Percentiles rank a stretch among this genome's conserved stretches.
Evolutionary conservation across 2,888 invertebrate species (phyloP).

Genomic region (Oeneis ivallda): DNA sequence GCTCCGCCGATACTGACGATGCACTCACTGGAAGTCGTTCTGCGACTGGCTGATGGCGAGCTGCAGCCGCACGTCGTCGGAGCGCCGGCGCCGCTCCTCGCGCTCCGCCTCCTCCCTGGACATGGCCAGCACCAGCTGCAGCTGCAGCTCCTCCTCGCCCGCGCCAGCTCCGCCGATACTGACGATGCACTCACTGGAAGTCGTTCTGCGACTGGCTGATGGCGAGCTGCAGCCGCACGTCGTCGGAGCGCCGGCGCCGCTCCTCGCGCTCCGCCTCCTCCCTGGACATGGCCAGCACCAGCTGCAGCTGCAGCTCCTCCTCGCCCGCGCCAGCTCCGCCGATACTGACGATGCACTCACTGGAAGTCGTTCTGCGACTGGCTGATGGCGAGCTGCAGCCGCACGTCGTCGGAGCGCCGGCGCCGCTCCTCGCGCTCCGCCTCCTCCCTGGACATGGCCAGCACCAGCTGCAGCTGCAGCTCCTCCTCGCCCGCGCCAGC

Average conservation of each 20-base stretch:
- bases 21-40: constrained; percentile 92
- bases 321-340: constrained; percentile 90
- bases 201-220: constrained; percentile 97
- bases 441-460: constrained; percentile 99
- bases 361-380: constrained; percentile 97
- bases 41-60: constrained; percentile 97
- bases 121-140: constrained; percentile 99
- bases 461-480: constrained; percentile 97
- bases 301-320: constrained; percentile 98
- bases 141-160: constrained; percentile 98
- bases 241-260: constrained; percentile 95
- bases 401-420: constrained; percentile 96
- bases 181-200: constrained; percentile 89
- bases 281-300: constrained; percentile 98
- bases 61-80: constrained; percentile 97
- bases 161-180: constrained; percentile 84
- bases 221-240: constrained; percentile 97
- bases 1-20: constrained; percentile 83
- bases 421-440: constrained; percentile 98
- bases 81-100: constrained; percentile 95
- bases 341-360: constrained; percentile 69
- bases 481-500: constrained; percentile 94
- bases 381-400: constrained; percentile 96
- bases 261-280: constrained; percentile 99
- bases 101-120: constrained; percentile 99